Base-by-base conservation (phyloP, 2,797 vertebrate genomes). In the Tympanoctomys barrerae region DNA sequence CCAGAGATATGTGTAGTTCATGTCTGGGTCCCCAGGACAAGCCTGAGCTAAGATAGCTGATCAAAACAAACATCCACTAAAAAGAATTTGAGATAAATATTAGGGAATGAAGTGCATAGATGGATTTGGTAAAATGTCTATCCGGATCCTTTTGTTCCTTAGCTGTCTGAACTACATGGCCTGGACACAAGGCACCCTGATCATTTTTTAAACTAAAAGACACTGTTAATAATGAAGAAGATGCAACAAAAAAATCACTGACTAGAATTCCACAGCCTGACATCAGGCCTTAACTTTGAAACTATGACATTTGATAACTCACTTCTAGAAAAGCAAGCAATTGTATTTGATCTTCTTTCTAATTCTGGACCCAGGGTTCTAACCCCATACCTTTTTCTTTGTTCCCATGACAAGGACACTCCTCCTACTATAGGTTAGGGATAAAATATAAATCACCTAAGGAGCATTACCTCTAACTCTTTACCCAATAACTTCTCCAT, bases 261-360 rank as follows among this genome's bases (percentile, higher is more conserved):
- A 3, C 75, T 68, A 49, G n/a, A 49, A 97, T 57, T 89, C 77
- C 77, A 84, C 59, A 87, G 26, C 57, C 78, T 90, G 85, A 52
- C 28, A 42, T 96, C 83, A 86, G 61, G 57, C 96, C 92, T 92
- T 80, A 86, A 85, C 59, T 96, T 57, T 71, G 54, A 54, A 8
- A 62, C 0, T 84, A 39, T 78, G 49, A 61, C 93, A 90, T 86
- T 66, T 46, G 59, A 85, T 18, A 49, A 92, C 66, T 94, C 87
- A 83, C 71, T 92, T 61, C 61, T 78, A 5, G 93, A 83, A 95
- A 82, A 94, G 66, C 10, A 2, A 96, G 31, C 21, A 0, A 21
- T 77, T 68, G 1, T 52, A 33, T 57, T 71, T 83, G 6, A 77
- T 80, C 39, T 71, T 31, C 1, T 13, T 61, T 66, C 39, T 46